These are phyloP conservation scores for Horisme vitalbata DNA, from an alignment of 2,888 invertebrate genomes.

Conservation along the genomic window DNA sequence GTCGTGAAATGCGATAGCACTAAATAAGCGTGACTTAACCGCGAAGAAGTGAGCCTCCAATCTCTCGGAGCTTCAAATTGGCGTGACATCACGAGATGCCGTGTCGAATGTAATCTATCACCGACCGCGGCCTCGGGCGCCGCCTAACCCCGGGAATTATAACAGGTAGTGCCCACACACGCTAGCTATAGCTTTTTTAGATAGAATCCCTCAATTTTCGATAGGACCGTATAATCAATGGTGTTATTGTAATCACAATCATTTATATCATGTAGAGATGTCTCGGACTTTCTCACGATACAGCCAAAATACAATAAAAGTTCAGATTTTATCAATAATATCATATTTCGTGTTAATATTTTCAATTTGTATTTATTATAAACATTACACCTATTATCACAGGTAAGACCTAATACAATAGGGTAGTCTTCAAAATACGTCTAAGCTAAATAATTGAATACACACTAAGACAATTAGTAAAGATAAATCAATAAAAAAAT, in stretches of 20 bases:
- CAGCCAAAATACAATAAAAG: no score
- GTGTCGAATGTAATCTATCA: slow-evolving; percentile 83
- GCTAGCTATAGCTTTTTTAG: slow-evolving; percentile 53
- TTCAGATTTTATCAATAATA: no score
- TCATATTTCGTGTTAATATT: no score
- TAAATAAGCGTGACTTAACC: slow-evolving; percentile 11
- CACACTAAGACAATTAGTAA: no score
- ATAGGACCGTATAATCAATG: slow-evolving; percentile 55
- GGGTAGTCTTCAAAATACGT: no score
- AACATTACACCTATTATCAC: no score
- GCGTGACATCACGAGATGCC: slow-evolving; percentile 80
- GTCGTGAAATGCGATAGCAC: slow-evolving; percentile 6
- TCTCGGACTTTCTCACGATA: slow-evolving; percentile 24
- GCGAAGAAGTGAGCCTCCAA: slow-evolving; percentile 14
- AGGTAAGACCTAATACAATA: no score
- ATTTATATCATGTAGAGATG: slow-evolving; percentile 44
- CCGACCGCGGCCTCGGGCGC: slow-evolving; percentile 69
- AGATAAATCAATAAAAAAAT: no score
- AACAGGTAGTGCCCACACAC: slow-evolving; percentile 74
- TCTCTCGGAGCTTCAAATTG: slow-evolving; percentile 55
- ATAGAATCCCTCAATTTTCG: slow-evolving; percentile 48
- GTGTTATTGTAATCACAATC: slow-evolving; percentile 52
- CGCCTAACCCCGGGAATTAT: slow-evolving; percentile 55
- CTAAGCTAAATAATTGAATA: no score
- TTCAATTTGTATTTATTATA: no score